phyloP scores from a whole-genome alignment of 2,888 invertebrate genomes.

The Drosophila colorata region DNA sequence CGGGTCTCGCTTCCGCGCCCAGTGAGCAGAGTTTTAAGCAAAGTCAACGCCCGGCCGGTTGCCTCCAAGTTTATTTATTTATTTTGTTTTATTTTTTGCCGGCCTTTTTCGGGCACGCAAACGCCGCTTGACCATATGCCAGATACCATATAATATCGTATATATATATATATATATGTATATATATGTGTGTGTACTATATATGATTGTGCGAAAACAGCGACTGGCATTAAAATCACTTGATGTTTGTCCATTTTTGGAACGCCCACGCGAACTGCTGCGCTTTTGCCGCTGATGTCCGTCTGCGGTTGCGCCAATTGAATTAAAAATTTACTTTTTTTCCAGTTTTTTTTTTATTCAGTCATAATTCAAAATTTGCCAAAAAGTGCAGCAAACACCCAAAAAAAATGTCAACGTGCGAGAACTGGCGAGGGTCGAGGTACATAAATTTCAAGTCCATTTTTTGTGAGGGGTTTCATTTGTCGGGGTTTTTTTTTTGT shows the following conservation, averaged over 20 bases:
- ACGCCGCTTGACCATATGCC: conserved; percentile 62
- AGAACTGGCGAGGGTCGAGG: conserved; percentile 18
- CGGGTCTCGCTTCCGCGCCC: conserved; percentile 18
- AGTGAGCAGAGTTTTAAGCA: conserved; percentile 27
- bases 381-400: conserved; percentile 64
- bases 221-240: conserved; percentile 67
- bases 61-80: conserved; percentile 14
- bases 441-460: conserved; percentile 64
- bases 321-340: conserved; percentile 53
- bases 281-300: conserved; percentile 3
- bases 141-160: conserved; percentile 15
- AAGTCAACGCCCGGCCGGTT: conserved; percentile 66
- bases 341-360: neutral
- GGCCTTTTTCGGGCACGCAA: conserved; percentile 77
- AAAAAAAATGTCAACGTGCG: conserved; percentile 41
- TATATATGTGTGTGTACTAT: conserved; percentile 13
- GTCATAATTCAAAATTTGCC: conserved; percentile 71
- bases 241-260: conserved; percentile 70
- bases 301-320: conserved; percentile 44
- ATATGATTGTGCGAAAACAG: conserved; percentile 30
- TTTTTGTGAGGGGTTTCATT: conserved; percentile 24
- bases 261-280: conserved; percentile 64
- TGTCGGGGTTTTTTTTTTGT: conserved; percentile 1
- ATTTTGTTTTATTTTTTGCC: conserved; percentile 35
- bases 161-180: conserved; percentile 15